Evolutionary conservation across 2,888 invertebrate species (phyloP).

Genomic region (Tetragnatha montana): DNA sequence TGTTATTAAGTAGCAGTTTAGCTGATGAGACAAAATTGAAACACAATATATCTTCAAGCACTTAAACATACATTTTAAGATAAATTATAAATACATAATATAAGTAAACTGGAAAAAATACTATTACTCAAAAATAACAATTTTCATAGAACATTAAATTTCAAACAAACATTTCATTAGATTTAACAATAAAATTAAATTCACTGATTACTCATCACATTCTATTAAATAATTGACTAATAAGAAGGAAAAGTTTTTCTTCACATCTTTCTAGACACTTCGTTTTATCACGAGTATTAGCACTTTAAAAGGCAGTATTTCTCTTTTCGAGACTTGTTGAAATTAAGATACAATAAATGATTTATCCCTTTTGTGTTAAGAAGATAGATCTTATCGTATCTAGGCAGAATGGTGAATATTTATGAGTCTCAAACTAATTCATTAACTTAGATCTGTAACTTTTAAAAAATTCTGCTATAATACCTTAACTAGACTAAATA

Average conservation of each 20-base stretch:
- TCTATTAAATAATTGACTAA: too few relatives aligned
- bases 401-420: constrained; percentile 44
- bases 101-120: too few relatives aligned
- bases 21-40: too few relatives aligned
- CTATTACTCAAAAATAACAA: too few relatives aligned
- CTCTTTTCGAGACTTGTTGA: constrained; percentile 6
- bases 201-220: neutral
- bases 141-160: too few relatives aligned
- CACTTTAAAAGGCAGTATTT: constrained; percentile 5
- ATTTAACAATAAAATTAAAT: neutral
- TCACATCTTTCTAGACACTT: neutral
- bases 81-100: too few relatives aligned
- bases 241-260: neutral
- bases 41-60: too few relatives aligned
- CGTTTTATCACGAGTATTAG: neutral
- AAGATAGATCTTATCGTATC: too few relatives aligned
- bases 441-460: neutral
- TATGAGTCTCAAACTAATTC: constrained; percentile 40
- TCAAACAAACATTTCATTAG: neutral
- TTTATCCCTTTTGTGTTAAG: neutral
- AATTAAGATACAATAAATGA: constrained; percentile 29
- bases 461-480: constrained; percentile 6
- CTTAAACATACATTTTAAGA: too few relatives aligned
- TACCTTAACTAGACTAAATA: neutral
- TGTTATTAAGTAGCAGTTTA: too few relatives aligned